Conservation (phyloP, 2,797 vertebrate genomes). For the Sebastes diploproa region DNA sequence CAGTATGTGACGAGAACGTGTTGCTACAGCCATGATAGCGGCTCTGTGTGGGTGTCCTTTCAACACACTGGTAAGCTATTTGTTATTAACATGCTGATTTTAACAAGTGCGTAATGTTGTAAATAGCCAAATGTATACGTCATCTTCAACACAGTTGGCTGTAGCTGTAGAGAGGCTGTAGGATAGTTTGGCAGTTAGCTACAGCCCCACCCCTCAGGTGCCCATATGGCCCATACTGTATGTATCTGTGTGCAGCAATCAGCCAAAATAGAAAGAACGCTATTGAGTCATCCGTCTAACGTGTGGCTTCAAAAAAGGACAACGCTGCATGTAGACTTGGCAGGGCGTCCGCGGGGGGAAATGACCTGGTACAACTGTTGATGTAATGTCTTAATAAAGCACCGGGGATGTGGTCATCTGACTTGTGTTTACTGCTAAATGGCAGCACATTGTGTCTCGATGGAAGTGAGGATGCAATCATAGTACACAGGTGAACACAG, state of each 20-base stretch:
- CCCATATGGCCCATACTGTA: slow-evolving; percentile 59
- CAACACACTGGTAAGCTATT: background rate
- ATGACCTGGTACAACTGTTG: background rate
- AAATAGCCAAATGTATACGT: background rate
- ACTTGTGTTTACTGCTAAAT: background rate
- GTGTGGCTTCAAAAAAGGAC: slow-evolving; percentile 6
- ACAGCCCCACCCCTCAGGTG: slow-evolving; percentile 45
- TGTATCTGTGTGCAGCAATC: slow-evolving; percentile 29
- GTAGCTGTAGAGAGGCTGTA: background rate
- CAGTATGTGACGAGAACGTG: too few species aligned
- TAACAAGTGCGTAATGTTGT: background rate
- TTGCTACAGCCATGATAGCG: background rate
- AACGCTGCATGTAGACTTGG: background rate
- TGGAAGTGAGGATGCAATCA: background rate
- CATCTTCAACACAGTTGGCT: background rate
- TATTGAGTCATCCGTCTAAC: slow-evolving; percentile 52
- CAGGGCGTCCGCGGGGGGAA: background rate
- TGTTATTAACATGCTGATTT: background rate
- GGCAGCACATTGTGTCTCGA: background rate
- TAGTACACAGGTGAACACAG: background rate
- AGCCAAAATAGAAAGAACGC: slow-evolving; percentile 44
- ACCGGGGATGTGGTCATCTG: background rate
- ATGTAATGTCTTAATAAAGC: slow-evolving; percentile 22
- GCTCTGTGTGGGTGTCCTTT: background rate
- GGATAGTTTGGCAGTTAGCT: slow-evolving; percentile 31